phyloP scores from a whole-genome alignment of 1,140 invertebrate genomes.

The Tyrophagus putrescentiae region DNA sequence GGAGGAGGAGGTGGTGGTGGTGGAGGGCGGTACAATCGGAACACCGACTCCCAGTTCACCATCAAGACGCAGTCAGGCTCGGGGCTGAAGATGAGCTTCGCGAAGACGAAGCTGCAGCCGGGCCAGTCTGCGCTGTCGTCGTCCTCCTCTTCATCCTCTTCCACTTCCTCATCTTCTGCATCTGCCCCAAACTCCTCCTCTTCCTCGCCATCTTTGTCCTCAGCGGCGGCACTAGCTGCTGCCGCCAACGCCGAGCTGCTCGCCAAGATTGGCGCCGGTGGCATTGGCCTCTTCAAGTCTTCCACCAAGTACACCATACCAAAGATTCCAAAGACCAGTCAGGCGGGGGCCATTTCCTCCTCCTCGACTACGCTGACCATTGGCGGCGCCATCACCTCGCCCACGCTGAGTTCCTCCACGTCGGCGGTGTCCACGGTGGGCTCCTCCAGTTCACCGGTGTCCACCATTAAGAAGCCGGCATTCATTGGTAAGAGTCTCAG shows the following conservation, averaged over 20 bases:
- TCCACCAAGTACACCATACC: slow-evolving; percentile 5
- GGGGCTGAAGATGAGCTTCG: slow-evolving; percentile 27
- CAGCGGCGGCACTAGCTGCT: neutral
- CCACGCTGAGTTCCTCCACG: neutral
- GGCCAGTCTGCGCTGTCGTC: neutral
- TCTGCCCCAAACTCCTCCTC: no score
- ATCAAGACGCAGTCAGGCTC: slow-evolving; percentile 25
- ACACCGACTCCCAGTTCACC: slow-evolving; percentile 27
- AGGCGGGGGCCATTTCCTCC: neutral
- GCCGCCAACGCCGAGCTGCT: neutral
- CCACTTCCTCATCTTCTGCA: neutral
- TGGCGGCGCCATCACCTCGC: neutral
- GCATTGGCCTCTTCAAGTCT: slow-evolving; percentile 13
- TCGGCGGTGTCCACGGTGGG: neutral
- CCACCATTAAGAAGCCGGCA: no score
- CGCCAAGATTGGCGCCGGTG: neutral
- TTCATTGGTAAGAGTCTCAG: no score
- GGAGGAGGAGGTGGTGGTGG: slow-evolving; percentile 21
- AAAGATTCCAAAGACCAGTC: slow-evolving; percentile 9
- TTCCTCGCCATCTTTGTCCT: no score
- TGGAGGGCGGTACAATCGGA: slow-evolving; percentile 24
- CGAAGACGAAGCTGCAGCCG: slow-evolving; percentile 25
- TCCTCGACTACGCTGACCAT: neutral
- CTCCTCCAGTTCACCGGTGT: no score
- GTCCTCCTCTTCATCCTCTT: neutral